Conservation (phyloP, 1,140 invertebrate species). For the Drosophila tsacasi region DNA sequence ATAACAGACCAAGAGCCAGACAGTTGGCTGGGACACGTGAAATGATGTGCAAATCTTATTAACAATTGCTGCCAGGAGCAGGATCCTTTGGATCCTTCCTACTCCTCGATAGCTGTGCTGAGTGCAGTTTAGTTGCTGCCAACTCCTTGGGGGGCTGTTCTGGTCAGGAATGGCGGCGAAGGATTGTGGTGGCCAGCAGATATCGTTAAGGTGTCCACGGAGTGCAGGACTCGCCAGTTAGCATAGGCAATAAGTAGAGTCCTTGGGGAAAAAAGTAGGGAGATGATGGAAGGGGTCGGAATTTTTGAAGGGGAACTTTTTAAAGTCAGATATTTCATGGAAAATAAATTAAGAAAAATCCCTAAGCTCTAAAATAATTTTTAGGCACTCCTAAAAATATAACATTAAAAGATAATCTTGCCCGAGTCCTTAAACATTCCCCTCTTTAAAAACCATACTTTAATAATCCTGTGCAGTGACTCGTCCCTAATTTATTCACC, state of each 20-base stretch:
- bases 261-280: neutral
- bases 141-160: slow-evolving; percentile 34
- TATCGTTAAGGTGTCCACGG: slow-evolving; percentile 26
- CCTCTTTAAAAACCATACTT: neutral
- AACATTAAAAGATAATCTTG: neutral
- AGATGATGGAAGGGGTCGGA: neutral
- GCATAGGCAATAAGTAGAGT: slow-evolving; percentile 17
- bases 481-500: slow-evolving; percentile 19
- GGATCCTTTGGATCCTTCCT: slow-evolving; percentile 11
- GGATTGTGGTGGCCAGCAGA: neutral
- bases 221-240: slow-evolving; percentile 8
- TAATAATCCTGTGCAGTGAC: neutral
- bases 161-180: slow-evolving; percentile 10
- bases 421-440: no score
- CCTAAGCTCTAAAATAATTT: no score
- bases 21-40: slow-evolving; percentile 76
- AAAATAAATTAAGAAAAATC: neutral
- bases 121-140: slow-evolving; percentile 46
- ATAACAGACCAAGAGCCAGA: slow-evolving; percentile 40
- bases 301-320: neutral
- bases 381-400: no score
- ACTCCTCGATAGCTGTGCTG: slow-evolving; percentile 33
- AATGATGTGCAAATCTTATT: slow-evolving; percentile 82
- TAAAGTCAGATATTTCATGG: neutral
- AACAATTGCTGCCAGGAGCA: slow-evolving; percentile 78